Evolutionary conservation across 1,140 invertebrate species (phyloP), one percentile per base, ranked within the genome.

Genomic region (Charaxes varanes): DNA sequence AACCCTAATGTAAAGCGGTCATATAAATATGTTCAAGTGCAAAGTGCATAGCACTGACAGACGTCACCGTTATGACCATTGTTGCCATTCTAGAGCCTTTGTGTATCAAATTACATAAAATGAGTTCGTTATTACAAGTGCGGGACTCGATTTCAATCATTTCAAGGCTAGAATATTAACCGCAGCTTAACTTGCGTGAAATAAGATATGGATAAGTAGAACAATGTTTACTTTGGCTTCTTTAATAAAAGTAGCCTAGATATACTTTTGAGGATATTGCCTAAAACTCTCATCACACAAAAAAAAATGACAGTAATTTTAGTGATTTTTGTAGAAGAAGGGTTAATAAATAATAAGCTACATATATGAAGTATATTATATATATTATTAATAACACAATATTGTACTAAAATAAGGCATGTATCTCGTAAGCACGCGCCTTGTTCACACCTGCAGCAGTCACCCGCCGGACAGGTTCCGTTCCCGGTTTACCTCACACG

Each of bases 391-490:
- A 10, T n/a, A 23, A 10, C 10, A 23, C 7, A 23, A 23, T 23
- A 23, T 23, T 2, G 26, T 10, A 28, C 26, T 4, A 26, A 26
- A 26, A 26, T 6, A 22, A 22, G 11, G n/a, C 11, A 26, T 8
- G 2, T 26, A 4, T 7, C 18, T 19, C 46, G 38, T 50, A 52
- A 37, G 62, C 68, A 72, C 59, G 65, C 62, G 68, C 50, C 46
- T 38, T 28, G 21, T 4, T 37, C 31, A 38, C 64, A 68, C 65
- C 64, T 71, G 59, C 54, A 40, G 17, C 49, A 42, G 58, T 46
- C 54, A 58, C 57, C 51, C 40, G 52, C 37, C 35, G 31, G 55
- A 65, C 66, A 60, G 57, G 66, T 70, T 57, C 60, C 44, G 42
- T 54, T 55, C 43, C 50, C 42, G 47, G 41, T 61, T 41, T 40